Evolutionary conservation across 2,797 vertebrate genomes (phyloP), one percentile per base, ranked within the genome.

Genomic region (Enteromius treurensis): DNA sequence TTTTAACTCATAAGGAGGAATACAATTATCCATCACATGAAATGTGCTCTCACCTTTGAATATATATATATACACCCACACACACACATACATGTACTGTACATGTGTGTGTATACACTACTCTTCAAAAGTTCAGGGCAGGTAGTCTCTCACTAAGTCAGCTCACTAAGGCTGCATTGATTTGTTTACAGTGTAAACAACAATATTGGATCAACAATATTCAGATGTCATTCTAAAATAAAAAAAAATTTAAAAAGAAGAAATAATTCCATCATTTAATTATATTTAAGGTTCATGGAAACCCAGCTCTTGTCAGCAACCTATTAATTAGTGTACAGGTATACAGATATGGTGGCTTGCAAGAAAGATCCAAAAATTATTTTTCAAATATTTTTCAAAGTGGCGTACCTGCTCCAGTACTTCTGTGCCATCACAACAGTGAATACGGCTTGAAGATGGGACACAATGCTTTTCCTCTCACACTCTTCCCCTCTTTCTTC

Each of bases 401-500:
- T 26, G 23, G 55, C 64, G 67, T 79, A 83, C 83, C 79, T 84
- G 40, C 76, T 88, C 47, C 64, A 29, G 13, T 64, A 32, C 15
- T 60, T 47, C 37, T 80, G 11, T 71, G 51, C 5, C 26, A 47
- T 65, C 70, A 75, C 45, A 81, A 37, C 42, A 40, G 69, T 74
- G 55, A 65, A 42, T 40, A 37, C 45, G 19, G 42, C 45, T 53
- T 37, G 29, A 82, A 90, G 90, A 86, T 76, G 87, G 83, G 90
- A 90, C 79, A 90, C 87, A 85, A 89, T 82, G 78, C 55, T 42
- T 42, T 80, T 75, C 51, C 68, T 74, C 62, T 76, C 92, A 88
- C 89, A 87, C 90, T 67, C 77, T 86, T 75, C 73, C 65, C 87
- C 90, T 92, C 90, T 87, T 77, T 67, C 60, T 65, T 79, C 26